These are phyloP conservation scores for Petrolisthes cinctipes DNA, from an alignment of 2,888 invertebrate genomes.

Conservation along the genomic window DNA sequence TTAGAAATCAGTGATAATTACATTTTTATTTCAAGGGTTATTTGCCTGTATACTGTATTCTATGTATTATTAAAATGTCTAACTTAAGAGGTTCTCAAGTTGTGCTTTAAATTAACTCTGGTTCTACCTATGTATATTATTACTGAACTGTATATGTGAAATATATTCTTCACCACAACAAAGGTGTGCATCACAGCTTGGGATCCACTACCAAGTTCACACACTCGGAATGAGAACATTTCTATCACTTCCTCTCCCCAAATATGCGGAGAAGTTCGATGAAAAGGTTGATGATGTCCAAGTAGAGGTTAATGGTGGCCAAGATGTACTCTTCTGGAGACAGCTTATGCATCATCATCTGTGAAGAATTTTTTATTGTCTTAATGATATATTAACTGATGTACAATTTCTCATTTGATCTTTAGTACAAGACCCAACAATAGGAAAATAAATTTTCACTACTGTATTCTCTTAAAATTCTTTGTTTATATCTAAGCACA, in stretches of 20 bases:
- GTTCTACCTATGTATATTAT: too few relatives aligned
- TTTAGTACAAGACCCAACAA: background rate
- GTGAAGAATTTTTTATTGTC: constrained; percentile 63
- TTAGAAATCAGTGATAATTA: too few relatives aligned
- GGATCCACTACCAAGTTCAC: too few relatives aligned
- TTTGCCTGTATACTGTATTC: too few relatives aligned
- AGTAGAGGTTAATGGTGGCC: constrained; percentile 86
- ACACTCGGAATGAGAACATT: too few relatives aligned
- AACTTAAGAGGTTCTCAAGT: too few relatives aligned
- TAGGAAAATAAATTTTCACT: background rate
- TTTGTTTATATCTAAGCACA: background rate
- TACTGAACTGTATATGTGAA: too few relatives aligned
- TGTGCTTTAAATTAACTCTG: too few relatives aligned
- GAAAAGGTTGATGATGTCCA: constrained; percentile 90
- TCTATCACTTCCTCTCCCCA: constrained; percentile 55
- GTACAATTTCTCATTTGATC: background rate
- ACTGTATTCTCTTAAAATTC: background rate
- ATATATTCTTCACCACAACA: too few relatives aligned
- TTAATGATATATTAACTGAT: background rate
- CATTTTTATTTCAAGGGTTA: too few relatives aligned
- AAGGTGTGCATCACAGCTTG: too few relatives aligned
- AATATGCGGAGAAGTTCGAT: constrained; percentile 77
- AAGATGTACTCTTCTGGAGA: constrained; percentile 90
- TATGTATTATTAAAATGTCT: too few relatives aligned
- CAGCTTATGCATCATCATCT: constrained; percentile 82